These are phyloP conservation scores for Schizopygopsis pylzovi DNA, from an alignment of 2,797 vertebrate genomes.

Conservation along the genomic window DNA sequence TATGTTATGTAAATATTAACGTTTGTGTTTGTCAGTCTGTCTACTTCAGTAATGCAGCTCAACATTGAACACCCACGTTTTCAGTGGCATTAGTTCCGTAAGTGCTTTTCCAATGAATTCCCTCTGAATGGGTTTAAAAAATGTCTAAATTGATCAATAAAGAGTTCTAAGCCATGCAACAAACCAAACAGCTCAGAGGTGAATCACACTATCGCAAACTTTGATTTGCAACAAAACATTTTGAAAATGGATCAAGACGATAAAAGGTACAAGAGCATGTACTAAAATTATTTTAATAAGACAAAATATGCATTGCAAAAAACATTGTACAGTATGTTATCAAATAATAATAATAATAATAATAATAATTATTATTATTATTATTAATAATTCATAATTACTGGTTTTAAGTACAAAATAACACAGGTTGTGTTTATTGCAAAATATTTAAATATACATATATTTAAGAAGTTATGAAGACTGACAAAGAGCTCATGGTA, in stretches of 20 bases:
- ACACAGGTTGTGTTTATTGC: too few relatives aligned
- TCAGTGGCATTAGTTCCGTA: background rate
- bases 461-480: too few relatives aligned
- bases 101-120: background rate
- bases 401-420: background rate
- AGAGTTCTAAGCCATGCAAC: too few relatives aligned
- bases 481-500: too few relatives aligned
- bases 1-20: background rate
- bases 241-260: background rate
- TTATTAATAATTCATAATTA: background rate
- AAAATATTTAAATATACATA: too few relatives aligned
- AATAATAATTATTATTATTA: background rate
- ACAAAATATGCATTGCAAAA: background rate
- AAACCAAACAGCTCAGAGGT: background rate
- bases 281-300: background rate
- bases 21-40: background rate
- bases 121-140: background rate
- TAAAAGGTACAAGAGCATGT: background rate
- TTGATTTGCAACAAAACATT: background rate
- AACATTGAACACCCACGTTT: background rate
- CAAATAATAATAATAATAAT: background rate
- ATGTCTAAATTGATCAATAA: too few relatives aligned
- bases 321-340: background rate
- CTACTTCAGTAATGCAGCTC: background rate
- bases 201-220: background rate